Evolutionary conservation across 2,113 vertebrate species (phyloP), one percentile per base, ranked within the genome.

Genomic region (Nothoprocta pentlandii): DNA sequence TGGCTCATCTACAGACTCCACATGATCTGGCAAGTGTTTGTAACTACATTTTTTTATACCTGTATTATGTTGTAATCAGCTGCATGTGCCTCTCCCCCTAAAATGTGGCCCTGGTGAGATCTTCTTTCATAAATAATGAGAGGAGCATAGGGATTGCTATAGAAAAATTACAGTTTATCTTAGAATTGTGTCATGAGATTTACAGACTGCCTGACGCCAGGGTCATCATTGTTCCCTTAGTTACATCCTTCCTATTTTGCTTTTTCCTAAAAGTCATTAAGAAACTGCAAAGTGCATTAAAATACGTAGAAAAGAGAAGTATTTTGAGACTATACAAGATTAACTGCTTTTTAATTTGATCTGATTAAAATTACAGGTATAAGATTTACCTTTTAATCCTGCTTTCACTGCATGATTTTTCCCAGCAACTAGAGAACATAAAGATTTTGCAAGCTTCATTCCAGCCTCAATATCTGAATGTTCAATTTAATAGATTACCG

Each of bases 181-280:
- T 62, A 58, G 25, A 15, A n/a, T 44, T 66, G 8, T 51, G 49
- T 53, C 0, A 0, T 58, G 70, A 81, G 78, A 63, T 62, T 66
- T 80, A 46, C 67, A 28, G 3, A 3, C 11, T 67, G 46, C 62
- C 0, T 0, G 39, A 53, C 59, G n/a, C 17, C 7, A 59, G 49
- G 63, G 44, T 80, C 67, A 74, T 53, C 15, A 56, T 11, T 71
- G 77, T 86, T 93, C 62, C 64, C 67, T 80, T 83, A 84, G 75
- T 91, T 93, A 89, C 46, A 4, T 54, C 11, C 26, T 66, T 87
- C 46, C 54, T 25, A 51, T 90, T 94, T 85, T 93, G 68, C 74
- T 46, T 59, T 78, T 77, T 73, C n/a, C 54, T 70, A 95, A 77
- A 80, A 74, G 54, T 54, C 83, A 74, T 61, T 8, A 15, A 82